Conservation (phyloP, 2,888 invertebrate genomes). For the Entomobrya multifasciata region DNA sequence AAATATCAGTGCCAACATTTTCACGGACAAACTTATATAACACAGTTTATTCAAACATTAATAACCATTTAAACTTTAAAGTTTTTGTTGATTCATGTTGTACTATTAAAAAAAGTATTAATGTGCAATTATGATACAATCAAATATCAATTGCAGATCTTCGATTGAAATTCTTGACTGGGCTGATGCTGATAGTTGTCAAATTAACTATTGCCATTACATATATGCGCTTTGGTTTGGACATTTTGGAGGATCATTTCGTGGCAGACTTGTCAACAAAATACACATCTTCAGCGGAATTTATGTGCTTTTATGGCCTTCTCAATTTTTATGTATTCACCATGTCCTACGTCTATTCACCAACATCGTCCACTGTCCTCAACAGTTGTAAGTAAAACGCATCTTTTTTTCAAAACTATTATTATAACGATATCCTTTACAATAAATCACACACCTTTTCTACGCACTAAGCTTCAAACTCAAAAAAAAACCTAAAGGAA, state of each 20-base stretch:
- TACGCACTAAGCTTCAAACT: not conserved
- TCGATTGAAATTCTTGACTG: slow-evolving; percentile 93
- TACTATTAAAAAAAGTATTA: slow-evolving; percentile 11
- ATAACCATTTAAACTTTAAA: not conserved
- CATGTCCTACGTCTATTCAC: slow-evolving; percentile 93
- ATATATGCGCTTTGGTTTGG: slow-evolving; percentile 90
- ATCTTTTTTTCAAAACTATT: not conserved
- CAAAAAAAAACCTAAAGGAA: not conserved
- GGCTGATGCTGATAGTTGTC: slow-evolving; percentile 91
- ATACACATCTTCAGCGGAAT: slow-evolving; percentile 95
- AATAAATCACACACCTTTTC: slow-evolving; percentile 31
- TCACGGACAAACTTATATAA: slow-evolving; percentile 10
- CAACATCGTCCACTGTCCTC: slow-evolving; percentile 75
- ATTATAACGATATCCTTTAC: slow-evolving; percentile 26
- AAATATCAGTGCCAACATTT: not conserved
- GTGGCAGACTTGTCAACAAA: slow-evolving; percentile 92
- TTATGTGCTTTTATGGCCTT: slow-evolving; percentile 96
- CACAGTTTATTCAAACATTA: no score
- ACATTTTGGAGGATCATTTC: slow-evolving; percentile 94
- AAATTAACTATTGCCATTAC: slow-evolving; percentile 89
- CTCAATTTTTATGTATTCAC: slow-evolving; percentile 96
- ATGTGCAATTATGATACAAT: not conserved
- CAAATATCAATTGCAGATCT: slow-evolving; percentile 86
- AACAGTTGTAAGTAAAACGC: slow-evolving; percentile 74
- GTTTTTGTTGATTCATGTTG: slow-evolving; percentile 1